Evolutionary conservation across 2,888 invertebrate species (phyloP), one percentile per base, ranked within the genome.

Genomic region (Cyclophora albipunctata): DNA sequence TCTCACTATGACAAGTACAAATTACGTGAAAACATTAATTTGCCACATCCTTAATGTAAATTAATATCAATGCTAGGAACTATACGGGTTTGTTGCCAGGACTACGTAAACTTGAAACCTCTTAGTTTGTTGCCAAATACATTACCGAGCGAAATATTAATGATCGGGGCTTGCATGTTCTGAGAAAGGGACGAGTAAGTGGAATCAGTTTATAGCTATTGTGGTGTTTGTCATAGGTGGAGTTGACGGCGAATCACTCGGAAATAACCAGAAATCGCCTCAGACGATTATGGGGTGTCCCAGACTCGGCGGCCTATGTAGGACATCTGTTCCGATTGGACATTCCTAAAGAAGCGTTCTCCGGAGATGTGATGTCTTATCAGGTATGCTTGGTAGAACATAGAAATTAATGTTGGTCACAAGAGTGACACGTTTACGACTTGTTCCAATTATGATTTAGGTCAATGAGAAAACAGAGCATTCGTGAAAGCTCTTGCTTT

Each of bases 241-340:
- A 87, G 66, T 67, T 86, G 62, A 84, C 80, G 65, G 81, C 83
- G 49, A 85, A 87, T 70, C 84, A 84, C 69, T 84, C 85, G 57
- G 86, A 86, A 74, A 83, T 83, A 76, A 73, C 77, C 67, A 87
- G 76, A 74, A 84, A 84, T 78, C 87, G 83, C 84, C 86, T 89
- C 79, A 84, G 75, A 69, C 75, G 89, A 66, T 78, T 90, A 71
- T 90, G 89, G 89, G 89, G 89, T 63, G 88, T 93, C 56, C 91
- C 92, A 48, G 92, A 93, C 69, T 90, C 91, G 55, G 90, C 91
- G 60, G 93, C 93, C 63, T 90, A 90, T 57, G 91, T 92, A 33
- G 95, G 95, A 45, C 92, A 92, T 70, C 84, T 93, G 54, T 94
- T 95, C 81, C 92, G 92, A 59, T 91, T 93, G 78, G 91, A 91